Conservation (phyloP, 2,797 vertebrate species). For the Morelia viridis region DNA sequence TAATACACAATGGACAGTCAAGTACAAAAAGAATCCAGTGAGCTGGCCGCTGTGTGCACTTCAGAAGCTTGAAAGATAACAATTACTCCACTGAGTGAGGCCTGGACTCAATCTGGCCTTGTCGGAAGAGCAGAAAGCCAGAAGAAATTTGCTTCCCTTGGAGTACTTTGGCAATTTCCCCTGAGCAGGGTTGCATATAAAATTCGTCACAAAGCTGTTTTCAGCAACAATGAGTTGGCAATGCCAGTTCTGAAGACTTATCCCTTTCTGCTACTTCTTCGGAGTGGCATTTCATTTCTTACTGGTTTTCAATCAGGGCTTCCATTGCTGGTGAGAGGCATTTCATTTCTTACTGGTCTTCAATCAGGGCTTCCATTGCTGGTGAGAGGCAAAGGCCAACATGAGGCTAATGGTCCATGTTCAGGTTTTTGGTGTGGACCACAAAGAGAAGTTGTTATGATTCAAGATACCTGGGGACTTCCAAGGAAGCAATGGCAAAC, state of each 20-base stretch:
- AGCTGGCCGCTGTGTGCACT: neutral
- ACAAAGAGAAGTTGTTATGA: too few relatives aligned
- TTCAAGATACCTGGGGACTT: too few relatives aligned
- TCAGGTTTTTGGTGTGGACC: too few relatives aligned
- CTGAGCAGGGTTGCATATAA: neutral
- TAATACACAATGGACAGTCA: neutral
- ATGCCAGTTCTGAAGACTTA: neutral
- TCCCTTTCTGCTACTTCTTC: neutral
- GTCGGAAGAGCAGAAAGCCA: neutral
- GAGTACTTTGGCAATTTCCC: neutral
- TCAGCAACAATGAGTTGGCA: neutral
- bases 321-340: neutral
- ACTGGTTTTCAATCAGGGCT: neutral
- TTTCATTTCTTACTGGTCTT: neutral
- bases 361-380: neutral
- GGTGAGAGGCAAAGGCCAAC: neutral
- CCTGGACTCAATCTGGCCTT: neutral
- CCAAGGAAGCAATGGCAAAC: too few relatives aligned
- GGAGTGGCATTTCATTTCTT: too few relatives aligned
- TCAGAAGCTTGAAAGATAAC: neutral
- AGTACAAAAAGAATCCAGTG: neutral
- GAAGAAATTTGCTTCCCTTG: neutral
- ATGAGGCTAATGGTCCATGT: too few relatives aligned
- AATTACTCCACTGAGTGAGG: neutral
- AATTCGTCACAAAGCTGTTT: neutral